Conservation (phyloP, 2,888 invertebrate genomes). For the Nesidiocoris tenuis region DNA sequence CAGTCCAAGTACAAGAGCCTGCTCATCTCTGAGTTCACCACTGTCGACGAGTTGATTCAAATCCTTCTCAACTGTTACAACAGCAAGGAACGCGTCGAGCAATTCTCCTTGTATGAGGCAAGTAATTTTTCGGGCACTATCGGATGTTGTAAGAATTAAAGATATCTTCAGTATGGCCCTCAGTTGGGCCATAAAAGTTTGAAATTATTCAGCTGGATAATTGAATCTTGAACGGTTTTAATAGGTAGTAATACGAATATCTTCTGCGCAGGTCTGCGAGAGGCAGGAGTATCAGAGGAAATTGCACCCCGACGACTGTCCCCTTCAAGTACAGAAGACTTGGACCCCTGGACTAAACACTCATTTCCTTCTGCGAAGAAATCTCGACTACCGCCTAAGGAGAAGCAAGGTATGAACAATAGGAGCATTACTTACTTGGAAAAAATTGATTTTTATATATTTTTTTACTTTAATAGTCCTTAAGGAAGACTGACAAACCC, state of each 20-base stretch:
- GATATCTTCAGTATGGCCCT: background rate
- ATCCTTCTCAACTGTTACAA: slow-evolving; percentile 82
- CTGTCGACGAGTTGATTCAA: slow-evolving; percentile 81
- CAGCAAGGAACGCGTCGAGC: slow-evolving; percentile 78
- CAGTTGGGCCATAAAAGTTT: background rate
- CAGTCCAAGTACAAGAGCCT: slow-evolving; percentile 89
- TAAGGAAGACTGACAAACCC: no score
- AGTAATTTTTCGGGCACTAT: slow-evolving; percentile 52
- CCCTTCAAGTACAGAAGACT: slow-evolving; percentile 75
- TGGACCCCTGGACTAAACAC: slow-evolving; percentile 64
- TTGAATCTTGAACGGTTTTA: slow-evolving; percentile 33
- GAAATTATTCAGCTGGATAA: no score
- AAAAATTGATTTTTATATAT: no score
- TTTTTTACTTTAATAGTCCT: no score
- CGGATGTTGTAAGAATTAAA: background rate
- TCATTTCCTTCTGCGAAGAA: slow-evolving; percentile 79
- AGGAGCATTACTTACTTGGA: background rate
- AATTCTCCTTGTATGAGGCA: slow-evolving; percentile 85
- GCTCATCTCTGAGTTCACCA: slow-evolving; percentile 83
- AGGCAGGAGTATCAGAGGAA: slow-evolving; percentile 85
- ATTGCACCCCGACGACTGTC: slow-evolving; percentile 82
- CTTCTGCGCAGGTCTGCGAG: slow-evolving; percentile 63
- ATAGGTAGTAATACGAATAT: background rate
- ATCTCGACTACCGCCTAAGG: slow-evolving; percentile 71
- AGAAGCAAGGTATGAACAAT: slow-evolving; percentile 54